These are phyloP conservation scores for Scaptomyza flava DNA, from an alignment of 2,888 invertebrate genomes.

Conservation along the genomic window DNA sequence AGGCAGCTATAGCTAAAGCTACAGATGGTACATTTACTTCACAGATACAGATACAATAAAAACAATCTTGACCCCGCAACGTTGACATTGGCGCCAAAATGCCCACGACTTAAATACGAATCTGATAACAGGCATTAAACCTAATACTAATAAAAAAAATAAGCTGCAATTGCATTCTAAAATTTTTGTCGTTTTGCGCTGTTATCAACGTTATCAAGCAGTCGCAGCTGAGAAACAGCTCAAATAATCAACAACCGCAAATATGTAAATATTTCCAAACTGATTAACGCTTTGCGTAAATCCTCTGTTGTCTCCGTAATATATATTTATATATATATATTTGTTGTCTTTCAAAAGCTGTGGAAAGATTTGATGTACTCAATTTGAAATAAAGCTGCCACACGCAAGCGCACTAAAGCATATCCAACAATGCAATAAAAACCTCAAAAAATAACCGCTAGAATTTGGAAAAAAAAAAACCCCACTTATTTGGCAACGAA, in stretches of 20 bases:
- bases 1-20: conserved; percentile 15
- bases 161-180: conserved; percentile 46
- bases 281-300: conserved; percentile 58
- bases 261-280: conserved; percentile 63
- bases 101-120: conserved; percentile 42
- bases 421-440: conserved; percentile 20
- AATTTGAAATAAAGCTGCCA: conserved; percentile 30
- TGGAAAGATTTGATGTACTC: conserved; percentile 55
- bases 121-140: conserved; percentile 49
- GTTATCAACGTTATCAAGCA: conserved; percentile 23
- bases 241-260: conserved; percentile 35
- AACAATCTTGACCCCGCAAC: conserved; percentile 32
- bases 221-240: conserved; percentile 8
- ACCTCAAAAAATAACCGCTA: conserved; percentile 38
- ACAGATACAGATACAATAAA: conserved; percentile 13
- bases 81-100: conserved; percentile 67
- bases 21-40: conserved; percentile 7
- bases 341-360: conserved; percentile 10
- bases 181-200: conserved; percentile 26
- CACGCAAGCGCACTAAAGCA: conserved; percentile 59
- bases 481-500: conserved; percentile 71
- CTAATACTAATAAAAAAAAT: conserved; percentile 20
- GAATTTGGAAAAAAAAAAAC: conserved; percentile 46
- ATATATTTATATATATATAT: not conserved
- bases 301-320: conserved; percentile 3